Evolutionary conservation across 2,797 vertebrate genomes (phyloP).

Genomic region (Mustela erminea): DNA sequence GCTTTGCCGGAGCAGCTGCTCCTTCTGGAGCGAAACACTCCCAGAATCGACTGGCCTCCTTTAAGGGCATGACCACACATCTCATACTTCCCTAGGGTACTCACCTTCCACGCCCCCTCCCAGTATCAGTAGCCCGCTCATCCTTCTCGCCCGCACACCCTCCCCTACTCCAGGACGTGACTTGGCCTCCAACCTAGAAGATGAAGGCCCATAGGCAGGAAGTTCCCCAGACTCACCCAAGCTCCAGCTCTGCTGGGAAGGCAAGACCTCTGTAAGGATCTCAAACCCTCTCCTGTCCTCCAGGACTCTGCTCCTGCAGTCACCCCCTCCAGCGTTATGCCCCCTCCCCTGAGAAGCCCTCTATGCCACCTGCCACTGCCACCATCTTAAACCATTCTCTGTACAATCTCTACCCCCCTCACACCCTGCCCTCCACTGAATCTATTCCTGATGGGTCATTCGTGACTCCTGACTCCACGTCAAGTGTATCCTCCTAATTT

Average conservation of each 20-base stretch:
- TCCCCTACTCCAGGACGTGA: background rate
- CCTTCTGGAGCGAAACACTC: background rate
- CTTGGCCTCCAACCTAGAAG: background rate
- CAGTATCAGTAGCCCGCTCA: accelerated
- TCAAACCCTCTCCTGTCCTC: background rate
- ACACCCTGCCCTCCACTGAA: background rate
- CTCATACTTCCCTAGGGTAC: background rate
- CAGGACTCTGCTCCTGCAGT: background rate
- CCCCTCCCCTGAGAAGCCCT: background rate
- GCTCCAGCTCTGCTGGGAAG: background rate
- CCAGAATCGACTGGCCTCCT: background rate
- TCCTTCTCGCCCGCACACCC: accelerated
- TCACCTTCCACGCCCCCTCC: background rate
- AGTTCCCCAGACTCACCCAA: background rate
- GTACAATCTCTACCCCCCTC: background rate
- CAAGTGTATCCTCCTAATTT: background rate
- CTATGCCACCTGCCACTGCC: background rate
- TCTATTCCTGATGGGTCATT: no score
- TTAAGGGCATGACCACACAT: background rate
- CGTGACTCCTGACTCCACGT: background rate
- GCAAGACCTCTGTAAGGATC: background rate
- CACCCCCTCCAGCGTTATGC: background rate
- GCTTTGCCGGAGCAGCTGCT: background rate
- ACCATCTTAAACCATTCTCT: background rate
- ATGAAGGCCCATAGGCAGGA: background rate